Evolutionary conservation across 2,113 vertebrate species (phyloP), one percentile per base, ranked within the genome.

Genomic region (Irena cyanogastra): DNA sequence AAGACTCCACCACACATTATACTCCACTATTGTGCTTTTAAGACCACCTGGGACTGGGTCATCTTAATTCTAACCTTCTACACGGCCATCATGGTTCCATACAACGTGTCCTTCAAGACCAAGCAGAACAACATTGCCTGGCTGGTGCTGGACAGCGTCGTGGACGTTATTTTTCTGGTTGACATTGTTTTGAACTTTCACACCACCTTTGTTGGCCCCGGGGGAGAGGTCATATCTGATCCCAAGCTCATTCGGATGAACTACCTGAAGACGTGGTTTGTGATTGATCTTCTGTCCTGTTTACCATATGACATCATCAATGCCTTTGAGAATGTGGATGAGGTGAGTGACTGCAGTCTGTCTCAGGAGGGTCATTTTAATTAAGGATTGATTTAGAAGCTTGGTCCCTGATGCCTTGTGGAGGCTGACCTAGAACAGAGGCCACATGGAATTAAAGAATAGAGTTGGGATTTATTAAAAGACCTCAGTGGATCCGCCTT

Each of bases 231-330:
- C 66, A 99, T 99, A 97, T 99, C 99, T 4, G 99, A 99, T 87
- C 99, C 99, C 72, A 99, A 99, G 87, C 98, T 99, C 83, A 99
- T 99, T 94, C 98, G 99, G 90, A 99, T 99, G 99, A 99, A 99
- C 98, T 99, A 99, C 96, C 97, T 99, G 97, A 99, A 99, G 98
- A 99, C 99, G 7, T 99, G 99, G 99, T 99, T 99, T 89, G 99
- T 99, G 97, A 99, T 99, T 21, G 99, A 99, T 95, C 98, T 99
- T 83, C 98, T 99, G 85, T 99, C 99, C 95, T 99, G 99, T 97
- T 98, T 99, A 98, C 99, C 99, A n/a, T 99, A 99, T 39, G 99
- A 99, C 98, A 99, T 99, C 98, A 99, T 99, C 98, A 99, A 99
- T 96, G 99, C 99, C 98, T 99, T 99, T 66, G 99, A 99, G 98